These are phyloP conservation scores for Elaphurus davidianus DNA, from an alignment of 2,113 vertebrate genomes.

Conservation along the genomic window DNA sequence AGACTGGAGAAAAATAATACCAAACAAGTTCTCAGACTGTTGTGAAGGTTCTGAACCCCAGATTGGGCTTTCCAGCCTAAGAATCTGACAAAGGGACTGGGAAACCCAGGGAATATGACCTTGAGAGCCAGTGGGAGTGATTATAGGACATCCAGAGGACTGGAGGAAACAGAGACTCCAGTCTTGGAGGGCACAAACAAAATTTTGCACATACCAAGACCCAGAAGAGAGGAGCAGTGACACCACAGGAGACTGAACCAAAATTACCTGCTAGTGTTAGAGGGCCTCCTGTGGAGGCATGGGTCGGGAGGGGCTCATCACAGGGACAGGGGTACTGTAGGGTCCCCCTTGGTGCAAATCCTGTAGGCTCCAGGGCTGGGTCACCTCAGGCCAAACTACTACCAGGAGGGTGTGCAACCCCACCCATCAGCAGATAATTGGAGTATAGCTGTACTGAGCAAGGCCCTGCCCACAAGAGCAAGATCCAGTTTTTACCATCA, in stretches of 20 bases:
- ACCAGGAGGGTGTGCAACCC: not conserved
- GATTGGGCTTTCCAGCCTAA: not conserved
- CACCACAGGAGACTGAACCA: not conserved
- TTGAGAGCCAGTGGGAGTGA: not conserved
- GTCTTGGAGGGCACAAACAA: not conserved
- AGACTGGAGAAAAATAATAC: not conserved
- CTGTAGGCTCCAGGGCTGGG: not conserved
- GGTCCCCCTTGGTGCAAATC: not conserved
- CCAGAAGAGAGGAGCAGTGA: not conserved
- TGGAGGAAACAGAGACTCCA: not conserved
- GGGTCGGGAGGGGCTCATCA: not conserved
- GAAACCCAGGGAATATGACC: not conserved
- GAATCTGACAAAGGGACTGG: not conserved
- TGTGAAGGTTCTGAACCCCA: not conserved
- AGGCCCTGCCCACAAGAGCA: not conserved
- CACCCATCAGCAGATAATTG: not conserved
- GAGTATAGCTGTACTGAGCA: not conserved
- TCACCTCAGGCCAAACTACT: not conserved
- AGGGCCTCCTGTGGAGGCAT: not conserved
- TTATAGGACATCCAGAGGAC: not conserved
- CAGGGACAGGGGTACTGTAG: not conserved
- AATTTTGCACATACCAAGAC: not conserved
- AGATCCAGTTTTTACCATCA: not conserved
- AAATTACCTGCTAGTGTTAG: not conserved
- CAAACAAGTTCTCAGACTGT: not conserved